phyloP scores from a whole-genome alignment of 2,113 vertebrate genomes.

The Crotalus horridus region DNA sequence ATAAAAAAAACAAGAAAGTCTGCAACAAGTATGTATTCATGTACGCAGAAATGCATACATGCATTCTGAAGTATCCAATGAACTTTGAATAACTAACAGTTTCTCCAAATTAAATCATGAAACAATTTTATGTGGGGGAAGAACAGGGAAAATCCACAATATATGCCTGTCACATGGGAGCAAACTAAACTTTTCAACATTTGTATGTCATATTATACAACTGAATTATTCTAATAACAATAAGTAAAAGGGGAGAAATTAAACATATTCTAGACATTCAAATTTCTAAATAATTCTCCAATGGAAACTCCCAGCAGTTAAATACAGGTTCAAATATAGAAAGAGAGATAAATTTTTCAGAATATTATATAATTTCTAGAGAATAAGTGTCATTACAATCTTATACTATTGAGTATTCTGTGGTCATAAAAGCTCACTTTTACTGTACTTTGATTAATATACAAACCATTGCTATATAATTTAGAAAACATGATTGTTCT shows the following conservation, averaged over 20 bases:
- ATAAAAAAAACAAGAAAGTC: background rate
- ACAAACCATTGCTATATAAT: background rate
- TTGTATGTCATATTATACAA: background rate
- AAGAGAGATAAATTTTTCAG: background rate
- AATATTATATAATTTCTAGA: background rate
- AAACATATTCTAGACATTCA: background rate
- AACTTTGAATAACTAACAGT: background rate
- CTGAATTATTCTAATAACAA: background rate
- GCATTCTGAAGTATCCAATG: background rate
- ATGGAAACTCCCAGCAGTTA: background rate
- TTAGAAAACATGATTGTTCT: background rate
- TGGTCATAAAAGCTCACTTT: background rate
- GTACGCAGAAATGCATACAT: background rate
- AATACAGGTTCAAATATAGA: background rate
- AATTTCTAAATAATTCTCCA: background rate
- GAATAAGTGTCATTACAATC: background rate
- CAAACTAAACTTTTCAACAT: background rate
- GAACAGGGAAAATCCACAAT: background rate
- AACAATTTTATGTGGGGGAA: background rate
- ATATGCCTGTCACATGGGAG: background rate
- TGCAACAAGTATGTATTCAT: background rate
- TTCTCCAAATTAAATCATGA: background rate
- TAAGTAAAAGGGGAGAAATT: background rate
- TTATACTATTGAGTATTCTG: background rate
- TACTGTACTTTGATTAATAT: background rate